Evolutionary conservation across 2,113 vertebrate genomes (phyloP), one percentile per base, ranked within the genome.

Genomic region (Chinchilla lanigera): DNA sequence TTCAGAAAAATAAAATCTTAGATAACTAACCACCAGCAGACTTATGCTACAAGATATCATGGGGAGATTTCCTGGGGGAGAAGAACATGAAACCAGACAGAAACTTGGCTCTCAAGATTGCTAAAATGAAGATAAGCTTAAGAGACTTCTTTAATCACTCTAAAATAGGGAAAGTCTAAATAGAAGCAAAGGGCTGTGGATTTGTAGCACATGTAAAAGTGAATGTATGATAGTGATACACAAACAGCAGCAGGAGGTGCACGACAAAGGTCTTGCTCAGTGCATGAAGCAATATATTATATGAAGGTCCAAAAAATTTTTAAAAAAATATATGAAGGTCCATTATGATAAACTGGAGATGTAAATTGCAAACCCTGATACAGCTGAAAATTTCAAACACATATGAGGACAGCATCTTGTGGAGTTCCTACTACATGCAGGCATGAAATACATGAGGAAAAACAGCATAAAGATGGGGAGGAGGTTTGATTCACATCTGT

Each of bases 1-100:
- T 90, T 78, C 75, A 93, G 65, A 83, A 71, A 82, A 95, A 86
- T 11, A 56, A 86, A 77, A 83, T 77, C 44, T 56, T 24, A 96
- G 73, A 38, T 41, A 47, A 91, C 58, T 54, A 47, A n/a, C 35
- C 65, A 86, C 26, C 52, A 47, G n/a, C 7, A 77, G 24, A 77
- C 33, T 35, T 54, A 14, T 35, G 41, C 52, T n/a, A 17, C 26
- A 73, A 71, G 47, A 71, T 2, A 63, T 12, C 63, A 80, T 67
- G 67, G 67, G 71, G 69, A 84, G 16, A 69, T 35, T 86, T 88
- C 67, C 86, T 58, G 75, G 14, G 63, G 65, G 38, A 44, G 54
- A 90, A 50, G 19, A 81, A 65, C 10, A 90, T 3, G 33, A 83
- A 86, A 77, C 47, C 77, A 84, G 90, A 85, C 17, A 67, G 81